Base-by-base conservation (phyloP, 2,113 vertebrate genomes). In the Toxostoma redivivum region DNA sequence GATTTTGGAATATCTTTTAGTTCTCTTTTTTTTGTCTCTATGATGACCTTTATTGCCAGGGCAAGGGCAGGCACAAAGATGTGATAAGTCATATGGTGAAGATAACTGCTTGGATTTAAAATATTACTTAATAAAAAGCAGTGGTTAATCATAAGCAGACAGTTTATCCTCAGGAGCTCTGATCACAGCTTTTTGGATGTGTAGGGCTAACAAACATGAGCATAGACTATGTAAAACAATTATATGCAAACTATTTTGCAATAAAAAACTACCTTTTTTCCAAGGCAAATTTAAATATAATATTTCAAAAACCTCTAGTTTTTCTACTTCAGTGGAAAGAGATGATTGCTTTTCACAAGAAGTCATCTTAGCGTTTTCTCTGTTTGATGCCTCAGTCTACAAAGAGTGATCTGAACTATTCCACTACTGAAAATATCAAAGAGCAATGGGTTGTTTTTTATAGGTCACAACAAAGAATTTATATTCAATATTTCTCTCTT, bases 301-400 rank as follows among this genome's bases (percentile, higher is more conserved):
- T 44, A 16, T 37, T 47, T 64, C 5, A 44, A 44, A 81, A 81
- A 40, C 9, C 24, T 67, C 38, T 24, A 64, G 11, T 44, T 96
- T 95, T 93, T 92, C 73, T 81, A 28, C 51, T 87, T 90, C 67
- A 73, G 38, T 88, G 53, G 57, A 78, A 94, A 88, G 47, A 91
- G n/a, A 64, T 65, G 72, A 92, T 81, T 90, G 67, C n/a, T 83
- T 94, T 95, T 86, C 74, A 61, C 16, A 54, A 76, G 48, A 72
- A 88, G 7, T 37, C 44, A 71, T 78, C 20, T 65, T 70, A 62
- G 15, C 44, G 47, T 90, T 87, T 94, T 94, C 47, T 85, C 51
- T 79, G 38, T 80, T 78, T 84, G 78, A 60, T 82, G 56, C 56
- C 62, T 94, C 62, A 83, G 66, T 48, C 64, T 83, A 44, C 30